Base-by-base conservation (phyloP, 2,797 vertebrate species). In the Monodelphis domestica region DNA sequence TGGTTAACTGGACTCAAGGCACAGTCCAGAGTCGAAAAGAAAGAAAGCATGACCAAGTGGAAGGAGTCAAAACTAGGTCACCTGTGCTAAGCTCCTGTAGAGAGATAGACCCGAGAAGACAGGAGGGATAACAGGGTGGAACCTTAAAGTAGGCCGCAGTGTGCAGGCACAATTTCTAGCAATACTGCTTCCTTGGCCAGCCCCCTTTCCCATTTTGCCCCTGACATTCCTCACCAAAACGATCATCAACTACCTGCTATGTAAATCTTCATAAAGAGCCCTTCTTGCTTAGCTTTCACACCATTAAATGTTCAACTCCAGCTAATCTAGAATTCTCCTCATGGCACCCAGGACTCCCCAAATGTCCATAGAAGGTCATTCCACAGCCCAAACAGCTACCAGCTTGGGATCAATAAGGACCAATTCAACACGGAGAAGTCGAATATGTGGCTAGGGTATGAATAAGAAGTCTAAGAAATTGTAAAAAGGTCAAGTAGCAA, bases 401-500 rank as follows among this genome's bases (percentile, higher is more conserved):
- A 24, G n/a, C 15, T 38, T 53, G 55, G 78, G 93, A 97, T 97
- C 96, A 95, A 95, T 97, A 95, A 95, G 89, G 90, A 54, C 87
- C 90, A 95, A 91, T 88, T 90, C 94, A 95, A 92, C 14, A 1
- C 29, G 51, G 90, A 97, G 90, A 96, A 96, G 89, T 84, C 91
- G 95, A 98, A 95, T 4, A 2, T 96, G 97, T 95, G 89, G 95
- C 92, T 91, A 12, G 91, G 84, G 12, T 97, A 26, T 97, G 95
- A 97, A 87, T 95, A 95, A 96, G 14, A 89, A 92, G 88, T 38
- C 95, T 78, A 90, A 94, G 92, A 97, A 96, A 96, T 55, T 94
- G 90, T 95, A 96, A 97, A 96, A 98, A 98, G 97, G 95, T 98
- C 97, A 98, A 53, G 56, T 89, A 97, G 94, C 63, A 95, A 97